Evolutionary conservation across 2,797 vertebrate genomes (phyloP), one percentile per base, ranked within the genome.

Genomic region (Limnodromus scolopaceus): DNA sequence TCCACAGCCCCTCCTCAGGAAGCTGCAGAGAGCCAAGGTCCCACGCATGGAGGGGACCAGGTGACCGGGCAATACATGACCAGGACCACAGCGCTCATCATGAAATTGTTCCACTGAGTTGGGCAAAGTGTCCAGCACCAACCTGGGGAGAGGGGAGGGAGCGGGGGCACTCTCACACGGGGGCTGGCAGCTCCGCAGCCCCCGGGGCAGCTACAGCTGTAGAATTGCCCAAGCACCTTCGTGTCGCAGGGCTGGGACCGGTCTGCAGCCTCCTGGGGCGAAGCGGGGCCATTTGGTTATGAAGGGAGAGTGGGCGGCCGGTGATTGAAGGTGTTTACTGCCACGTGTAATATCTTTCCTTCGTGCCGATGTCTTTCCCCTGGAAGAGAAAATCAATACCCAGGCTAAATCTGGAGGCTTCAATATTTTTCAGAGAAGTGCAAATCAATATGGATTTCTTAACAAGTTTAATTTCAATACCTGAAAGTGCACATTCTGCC

Each of bases 361-460:
- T 80, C 32, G 36, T n/a, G 87, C 91, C 84, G 1, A 34, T 60
- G 92, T 81, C 95, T 94, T 89, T 95, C 54, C 91, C 79, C 84
- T 93, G 92, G 85, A 88, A 93, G 95, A 85, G 91, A 91, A 96
- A 95, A 96, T 97, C 96, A 36, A 97, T 97, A 93, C 49, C 45
- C 84, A 18, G 82, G 89, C 96, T 93, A 94, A 94, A 92, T 87
- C 87, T 46, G 80, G 92, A 94, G 95, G 82, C 92, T 71, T 94
- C 95, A 78, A 86, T 95, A 88, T 96, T 96, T 93, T 92, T 96
- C 91, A 48, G 91, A 85, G 79, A 94, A 92, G 91, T 76, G 82
- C 76, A 91, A 93, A 97, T 97, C 96, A 90, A 97, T 96, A 94
- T 88, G 87, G 87, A 96, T 97, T 93, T 96, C 94, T 97, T 95